These are phyloP conservation scores for Latrodectus hesperus DNA, from an alignment of 2,888 invertebrate genomes.

Conservation along the genomic window DNA sequence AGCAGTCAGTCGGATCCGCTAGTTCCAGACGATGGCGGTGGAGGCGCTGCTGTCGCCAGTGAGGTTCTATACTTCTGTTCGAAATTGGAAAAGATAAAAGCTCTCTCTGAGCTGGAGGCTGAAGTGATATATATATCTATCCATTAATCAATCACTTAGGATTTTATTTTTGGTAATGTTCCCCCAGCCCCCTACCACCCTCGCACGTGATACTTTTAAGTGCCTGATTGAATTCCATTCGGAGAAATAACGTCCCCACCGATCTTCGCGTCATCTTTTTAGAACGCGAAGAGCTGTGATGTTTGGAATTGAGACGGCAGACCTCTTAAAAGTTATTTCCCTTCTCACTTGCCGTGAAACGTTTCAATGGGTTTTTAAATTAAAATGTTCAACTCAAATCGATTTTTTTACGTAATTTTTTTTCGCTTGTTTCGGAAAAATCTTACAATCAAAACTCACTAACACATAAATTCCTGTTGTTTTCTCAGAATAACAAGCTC, in stretches of 20 bases:
- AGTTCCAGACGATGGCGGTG: constrained; percentile 33
- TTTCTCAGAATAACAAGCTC: constrained; percentile 12
- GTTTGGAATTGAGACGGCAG: constrained; percentile 30
- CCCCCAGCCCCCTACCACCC: background rate
- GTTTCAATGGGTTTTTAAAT: constrained; percentile 52
- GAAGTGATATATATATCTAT: constrained; percentile 37
- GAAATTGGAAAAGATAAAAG: constrained; percentile 63
- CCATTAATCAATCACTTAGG: constrained; percentile 66
- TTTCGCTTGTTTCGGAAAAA: background rate
- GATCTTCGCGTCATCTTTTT: constrained; percentile 45
- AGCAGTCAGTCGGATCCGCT: constrained; percentile 56
- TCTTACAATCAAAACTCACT: constrained; percentile 34
- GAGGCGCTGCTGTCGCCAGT: constrained; percentile 33
- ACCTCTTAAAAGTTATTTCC: constrained; percentile 51
- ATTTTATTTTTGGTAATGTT: constrained; percentile 45
- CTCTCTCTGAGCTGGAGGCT: constrained; percentile 27
- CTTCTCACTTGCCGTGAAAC: constrained; percentile 30
- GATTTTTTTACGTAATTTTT: constrained; percentile 13
- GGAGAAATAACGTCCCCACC: constrained; percentile 17
- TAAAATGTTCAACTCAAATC: constrained; percentile 53
- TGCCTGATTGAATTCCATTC: constrained; percentile 50
- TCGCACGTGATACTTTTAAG: constrained; percentile 49
- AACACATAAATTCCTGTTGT: constrained; percentile 32
- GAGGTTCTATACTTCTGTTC: background rate
- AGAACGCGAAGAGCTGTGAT: constrained; percentile 38